phyloP scores from a whole-genome alignment of 2,797 vertebrate species.

The Cygnus olor region DNA sequence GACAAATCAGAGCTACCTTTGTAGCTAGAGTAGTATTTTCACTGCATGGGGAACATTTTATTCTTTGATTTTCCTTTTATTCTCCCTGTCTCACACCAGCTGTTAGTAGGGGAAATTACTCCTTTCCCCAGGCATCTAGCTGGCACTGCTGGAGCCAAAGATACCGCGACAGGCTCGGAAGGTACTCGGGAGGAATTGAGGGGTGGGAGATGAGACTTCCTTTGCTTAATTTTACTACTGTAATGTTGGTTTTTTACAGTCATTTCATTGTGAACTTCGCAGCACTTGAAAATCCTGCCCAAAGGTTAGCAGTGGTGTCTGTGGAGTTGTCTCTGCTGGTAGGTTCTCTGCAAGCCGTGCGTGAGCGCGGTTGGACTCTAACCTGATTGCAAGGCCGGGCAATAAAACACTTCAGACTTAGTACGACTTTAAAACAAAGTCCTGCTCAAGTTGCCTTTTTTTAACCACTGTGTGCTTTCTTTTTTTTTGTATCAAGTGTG shows the following conservation, averaged over 20 bases:
- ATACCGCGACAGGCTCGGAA: neutral
- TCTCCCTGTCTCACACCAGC: neutral
- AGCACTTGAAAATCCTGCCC: neutral
- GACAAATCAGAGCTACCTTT: neutral
- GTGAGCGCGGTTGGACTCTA: neutral
- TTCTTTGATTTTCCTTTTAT: neutral
- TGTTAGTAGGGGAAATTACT: rapidly evolving
- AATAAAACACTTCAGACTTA: slow-evolving; percentile 13
- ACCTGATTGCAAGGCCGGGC: neutral
- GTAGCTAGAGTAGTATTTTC: neutral
- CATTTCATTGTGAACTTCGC: neutral
- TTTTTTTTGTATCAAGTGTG: neutral
- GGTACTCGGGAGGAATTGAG: neutral
- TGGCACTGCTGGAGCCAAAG: neutral
- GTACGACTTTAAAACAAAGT: neutral
- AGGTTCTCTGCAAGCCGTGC: neutral
- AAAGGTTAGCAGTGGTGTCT: neutral
- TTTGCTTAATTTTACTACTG: neutral
- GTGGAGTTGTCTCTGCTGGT: neutral
- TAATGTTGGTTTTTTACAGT: neutral
- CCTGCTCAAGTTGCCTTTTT: neutral
- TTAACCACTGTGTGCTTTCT: too few relatives aligned
- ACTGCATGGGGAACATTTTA: neutral
- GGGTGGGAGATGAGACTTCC: neutral
- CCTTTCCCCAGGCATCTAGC: rapidly evolving